phyloP scores from a whole-genome alignment of 37 sponge, comb jelly and placozoan genomes.

The Ephydatia muelleri region DNA sequence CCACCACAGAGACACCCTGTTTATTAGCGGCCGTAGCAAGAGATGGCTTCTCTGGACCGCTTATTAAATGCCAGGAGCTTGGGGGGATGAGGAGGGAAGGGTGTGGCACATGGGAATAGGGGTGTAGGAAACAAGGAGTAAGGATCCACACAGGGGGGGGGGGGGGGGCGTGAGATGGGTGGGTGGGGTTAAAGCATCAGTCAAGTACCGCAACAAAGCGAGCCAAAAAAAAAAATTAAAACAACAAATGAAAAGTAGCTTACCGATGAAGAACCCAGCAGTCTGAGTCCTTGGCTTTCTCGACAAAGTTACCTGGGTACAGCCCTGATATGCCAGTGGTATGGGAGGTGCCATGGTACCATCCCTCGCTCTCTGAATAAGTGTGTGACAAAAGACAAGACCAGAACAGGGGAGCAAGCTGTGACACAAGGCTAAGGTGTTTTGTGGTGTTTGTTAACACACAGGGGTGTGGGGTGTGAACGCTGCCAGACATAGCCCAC shows the following conservation, averaged over 20 bases:
- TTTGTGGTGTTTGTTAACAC: neutral
- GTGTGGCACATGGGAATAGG: neutral
- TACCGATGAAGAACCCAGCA: conserved; percentile 90
- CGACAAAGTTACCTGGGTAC: conserved; percentile 91
- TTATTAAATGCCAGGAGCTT: neutral
- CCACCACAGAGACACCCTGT: neutral
- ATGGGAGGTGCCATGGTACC: conserved; percentile 83
- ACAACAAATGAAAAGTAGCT: neutral
- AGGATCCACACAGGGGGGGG: neutral
- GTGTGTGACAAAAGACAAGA: neutral
- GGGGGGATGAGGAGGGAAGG: neutral
- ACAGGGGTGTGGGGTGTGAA: neutral
- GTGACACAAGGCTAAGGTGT: too few relatives aligned
- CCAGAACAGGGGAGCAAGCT: neutral
- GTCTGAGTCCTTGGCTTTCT: conserved; percentile 85
- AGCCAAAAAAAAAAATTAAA: too few relatives aligned
- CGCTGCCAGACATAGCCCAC: neutral
- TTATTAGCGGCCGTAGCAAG: neutral
- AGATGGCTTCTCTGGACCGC: neutral
- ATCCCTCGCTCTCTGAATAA: conserved; percentile 73
- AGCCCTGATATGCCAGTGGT: conserved; percentile 75
- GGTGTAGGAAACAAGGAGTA: neutral
- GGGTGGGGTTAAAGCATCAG: neutral
- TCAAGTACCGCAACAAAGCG: neutral
- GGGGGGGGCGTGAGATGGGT: neutral